phyloP scores from a whole-genome alignment of 2,888 invertebrate genomes.

The Protodeltote pygarga region DNA sequence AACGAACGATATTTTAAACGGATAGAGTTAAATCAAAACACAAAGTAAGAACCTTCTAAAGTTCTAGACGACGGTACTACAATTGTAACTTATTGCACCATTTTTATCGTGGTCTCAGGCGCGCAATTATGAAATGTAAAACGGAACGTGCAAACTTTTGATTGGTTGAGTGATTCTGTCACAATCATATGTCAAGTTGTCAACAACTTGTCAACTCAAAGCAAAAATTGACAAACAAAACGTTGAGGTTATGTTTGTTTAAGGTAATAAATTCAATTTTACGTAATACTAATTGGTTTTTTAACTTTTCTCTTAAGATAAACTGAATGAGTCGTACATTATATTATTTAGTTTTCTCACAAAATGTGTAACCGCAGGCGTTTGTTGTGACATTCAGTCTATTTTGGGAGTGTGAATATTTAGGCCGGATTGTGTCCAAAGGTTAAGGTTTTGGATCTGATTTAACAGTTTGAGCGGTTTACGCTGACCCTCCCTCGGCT shows the following conservation, averaged over 20 bases:
- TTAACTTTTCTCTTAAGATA: conserved; percentile 33
- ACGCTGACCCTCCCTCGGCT: conserved; percentile 62
- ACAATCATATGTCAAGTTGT: conserved; percentile 51
- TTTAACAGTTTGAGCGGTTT: conserved; percentile 67
- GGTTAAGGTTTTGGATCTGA: conserved; percentile 80
- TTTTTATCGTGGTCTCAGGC: too few species aligned
- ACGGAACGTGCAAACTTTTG: too few species aligned
- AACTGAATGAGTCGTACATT: conserved; percentile 30
- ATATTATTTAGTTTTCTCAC: conserved; percentile 30
- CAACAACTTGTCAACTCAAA: conserved; percentile 17
- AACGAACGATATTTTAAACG: too few species aligned
- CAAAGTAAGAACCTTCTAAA: too few species aligned
- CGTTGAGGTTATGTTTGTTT: conserved; percentile 71
- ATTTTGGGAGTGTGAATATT: conserved; percentile 77
- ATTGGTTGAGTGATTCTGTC: too few species aligned
- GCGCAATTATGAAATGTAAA: too few species aligned
- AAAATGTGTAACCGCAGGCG: conserved; percentile 46
- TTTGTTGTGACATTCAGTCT: conserved; percentile 69
- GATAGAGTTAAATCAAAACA: too few species aligned
- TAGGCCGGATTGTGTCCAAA: conserved; percentile 80
- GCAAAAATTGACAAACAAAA: conserved; percentile 57
- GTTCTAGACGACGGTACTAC: too few species aligned
- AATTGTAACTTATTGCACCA: too few species aligned
- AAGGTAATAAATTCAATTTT: conserved; percentile 58
- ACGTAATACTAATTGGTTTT: conserved; percentile 44